phyloP scores from a whole-genome alignment of 1,140 invertebrate genomes.

The Saxidomus purpurata region DNA sequence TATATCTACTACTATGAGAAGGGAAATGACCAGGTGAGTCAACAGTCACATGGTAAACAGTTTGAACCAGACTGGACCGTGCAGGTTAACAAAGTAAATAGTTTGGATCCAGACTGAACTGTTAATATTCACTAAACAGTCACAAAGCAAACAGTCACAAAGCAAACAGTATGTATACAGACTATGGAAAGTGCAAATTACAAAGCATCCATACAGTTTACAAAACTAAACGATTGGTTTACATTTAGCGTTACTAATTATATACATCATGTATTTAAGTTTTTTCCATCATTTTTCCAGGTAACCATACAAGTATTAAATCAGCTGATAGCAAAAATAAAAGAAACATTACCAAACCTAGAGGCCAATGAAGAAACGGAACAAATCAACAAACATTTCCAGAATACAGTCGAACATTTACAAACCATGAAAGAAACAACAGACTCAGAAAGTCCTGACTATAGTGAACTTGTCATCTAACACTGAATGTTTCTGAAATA shows the following conservation, averaged over 20 bases:
- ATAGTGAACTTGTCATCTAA: conserved; percentile 70
- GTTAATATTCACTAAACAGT: too few species aligned
- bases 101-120: too few species aligned
- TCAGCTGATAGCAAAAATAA: conserved; percentile 96
- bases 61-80: background rate
- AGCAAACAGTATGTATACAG: too few species aligned
- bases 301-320: conserved; percentile 92
- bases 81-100: too few species aligned
- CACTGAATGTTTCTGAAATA: too few species aligned
- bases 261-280: too few species aligned
- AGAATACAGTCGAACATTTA: conserved; percentile 86
- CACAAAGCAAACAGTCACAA: too few species aligned
- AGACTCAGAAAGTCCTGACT: conserved; percentile 78
- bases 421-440: conserved; percentile 76
- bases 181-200: too few species aligned
- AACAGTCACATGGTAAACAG: background rate
- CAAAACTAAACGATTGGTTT: too few species aligned
- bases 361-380: conserved; percentile 98
- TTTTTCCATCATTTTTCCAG: conserved; percentile 87
- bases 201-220: too few species aligned
- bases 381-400: conserved; percentile 97
- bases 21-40: conserved; percentile 93
- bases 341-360: conserved; percentile 96
- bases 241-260: too few species aligned
- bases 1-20: conserved; percentile 98